Base-by-base conservation (phyloP, 2,797 vertebrate genomes). In the Myripristis murdjan region DNA sequence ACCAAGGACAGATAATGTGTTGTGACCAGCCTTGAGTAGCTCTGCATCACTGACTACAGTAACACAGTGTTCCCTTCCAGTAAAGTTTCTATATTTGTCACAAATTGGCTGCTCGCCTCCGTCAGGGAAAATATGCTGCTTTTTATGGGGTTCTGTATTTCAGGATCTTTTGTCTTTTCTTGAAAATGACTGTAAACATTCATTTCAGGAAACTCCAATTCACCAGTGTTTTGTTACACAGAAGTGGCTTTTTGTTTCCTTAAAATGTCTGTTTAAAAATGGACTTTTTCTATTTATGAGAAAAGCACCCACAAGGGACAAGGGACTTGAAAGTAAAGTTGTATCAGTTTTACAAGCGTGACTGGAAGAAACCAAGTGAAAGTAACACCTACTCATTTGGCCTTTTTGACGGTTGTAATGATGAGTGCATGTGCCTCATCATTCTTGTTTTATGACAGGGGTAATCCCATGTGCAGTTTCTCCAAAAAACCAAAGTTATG, bases 61-160 rank as follows among this genome's bases (percentile, higher is more conserved):
- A 82, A 83, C 80, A 68, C 39, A 74, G 57, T 82, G 81, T 86
- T 83, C 39, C 43, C 71, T 91, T 90, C 85, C 85, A 88, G 83
- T 89, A 90, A 91, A 85, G 73, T 75, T 88, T 88, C 87, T 91
- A 90, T 89, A 81, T 92, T 84, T 84, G 88, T 89, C 89, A 85
- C 87, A 87, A 82, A 80, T 86, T 91, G 90, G 87, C 89, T 31
- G 74, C 84, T 70, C 1, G 76, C 83, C 84, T 82, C 74, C 43
- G 60, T 81, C 59, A 48, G 78, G 71, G 81, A 84, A 87, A 91
- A 86, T 82, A 75, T 73, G 81, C 76, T 64, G 79, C 73, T 83
- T 87, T 91, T 87, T 85, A 85, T 89, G 83, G 73, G 56, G 60
- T 59, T 70, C 62, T 81, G 78, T 64, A 63, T 87, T 90, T 86